Percentiles rank a stretch among this genome's conserved stretches.
These are phyloP conservation scores for Microcebus lehilahytsara DNA, from an alignment of 2,113 vertebrate species.

Conservation along the genomic window DNA sequence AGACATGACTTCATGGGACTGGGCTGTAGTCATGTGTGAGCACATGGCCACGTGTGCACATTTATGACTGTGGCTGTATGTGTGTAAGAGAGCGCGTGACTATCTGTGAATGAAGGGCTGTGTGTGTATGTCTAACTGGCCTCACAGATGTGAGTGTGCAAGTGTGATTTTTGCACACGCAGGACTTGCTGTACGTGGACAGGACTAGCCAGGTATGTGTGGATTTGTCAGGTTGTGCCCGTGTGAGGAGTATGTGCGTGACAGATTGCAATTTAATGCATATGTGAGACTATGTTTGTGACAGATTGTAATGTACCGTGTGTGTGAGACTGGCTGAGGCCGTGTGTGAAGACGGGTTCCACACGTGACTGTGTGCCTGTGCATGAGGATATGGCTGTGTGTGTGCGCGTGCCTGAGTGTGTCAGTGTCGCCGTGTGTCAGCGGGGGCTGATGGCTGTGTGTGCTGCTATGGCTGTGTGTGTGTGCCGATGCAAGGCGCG, in stretches of 20 bases:
- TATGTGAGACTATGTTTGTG: slow-evolving; percentile 31
- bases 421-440: neutral
- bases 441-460: neutral
- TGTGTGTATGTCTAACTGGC: neutral
- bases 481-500: neutral
- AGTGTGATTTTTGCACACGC: neutral
- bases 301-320: slow-evolving; percentile 64
- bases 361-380: neutral
- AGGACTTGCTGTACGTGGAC: neutral
- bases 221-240: slow-evolving; percentile 14
- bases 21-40: neutral
- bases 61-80: neutral
- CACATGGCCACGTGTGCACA: neutral
- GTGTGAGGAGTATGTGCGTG: neutral
- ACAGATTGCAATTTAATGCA: slow-evolving; percentile 56
- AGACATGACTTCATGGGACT: neutral
- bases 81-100: neutral
- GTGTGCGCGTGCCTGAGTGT: neutral
- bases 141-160: neutral
- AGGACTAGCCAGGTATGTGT: neutral
- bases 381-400: neutral
- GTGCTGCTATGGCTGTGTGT: neutral
- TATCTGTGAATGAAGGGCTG: neutral
- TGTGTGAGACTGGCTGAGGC: slow-evolving; percentile 36
- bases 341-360: slow-evolving; percentile 2